Evolutionary conservation across 2,113 vertebrate species (phyloP).

Genomic region (Bos indicus): DNA sequence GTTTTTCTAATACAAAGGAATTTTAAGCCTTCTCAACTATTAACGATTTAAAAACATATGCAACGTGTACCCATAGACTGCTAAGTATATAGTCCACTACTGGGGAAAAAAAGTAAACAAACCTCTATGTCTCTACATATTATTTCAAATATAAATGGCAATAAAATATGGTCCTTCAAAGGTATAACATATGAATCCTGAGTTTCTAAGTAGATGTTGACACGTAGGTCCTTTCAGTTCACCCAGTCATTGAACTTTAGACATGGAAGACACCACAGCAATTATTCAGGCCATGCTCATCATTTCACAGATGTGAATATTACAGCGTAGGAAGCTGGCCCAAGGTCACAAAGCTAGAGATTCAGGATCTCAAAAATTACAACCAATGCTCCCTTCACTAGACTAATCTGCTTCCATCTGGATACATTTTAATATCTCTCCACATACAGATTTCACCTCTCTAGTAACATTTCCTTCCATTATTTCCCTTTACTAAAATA

Average conservation of each 20-base stretch:
- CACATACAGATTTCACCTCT: not conserved
- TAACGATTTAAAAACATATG: slow-evolving; percentile 7
- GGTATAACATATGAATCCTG: not conserved
- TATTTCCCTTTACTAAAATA: not conserved
- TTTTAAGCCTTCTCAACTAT: slow-evolving; percentile 17
- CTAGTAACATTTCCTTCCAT: not conserved
- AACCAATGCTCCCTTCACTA: not conserved
- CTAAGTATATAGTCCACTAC: not conserved
- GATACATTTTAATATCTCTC: not conserved
- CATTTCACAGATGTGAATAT: not conserved
- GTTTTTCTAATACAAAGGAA: not conserved
- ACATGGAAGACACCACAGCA: not conserved
- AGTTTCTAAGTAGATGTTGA: not conserved
- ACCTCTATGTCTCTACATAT: not conserved
- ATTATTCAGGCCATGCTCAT: not conserved
- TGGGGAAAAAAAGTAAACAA: not conserved
- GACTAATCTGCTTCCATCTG: not conserved
- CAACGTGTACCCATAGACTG: not conserved
- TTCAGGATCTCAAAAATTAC: not conserved
- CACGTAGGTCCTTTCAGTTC: not conserved
- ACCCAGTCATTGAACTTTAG: not conserved
- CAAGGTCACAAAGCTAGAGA: not conserved
- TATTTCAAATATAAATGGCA: slow-evolving; percentile 8
- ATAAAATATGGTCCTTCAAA: not conserved
- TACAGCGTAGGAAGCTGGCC: not conserved